Percentiles rank a stretch among this genome's conserved stretches.
phyloP scores from a whole-genome alignment of 2,797 vertebrate genomes.

The Poliocrania exsul region DNA sequence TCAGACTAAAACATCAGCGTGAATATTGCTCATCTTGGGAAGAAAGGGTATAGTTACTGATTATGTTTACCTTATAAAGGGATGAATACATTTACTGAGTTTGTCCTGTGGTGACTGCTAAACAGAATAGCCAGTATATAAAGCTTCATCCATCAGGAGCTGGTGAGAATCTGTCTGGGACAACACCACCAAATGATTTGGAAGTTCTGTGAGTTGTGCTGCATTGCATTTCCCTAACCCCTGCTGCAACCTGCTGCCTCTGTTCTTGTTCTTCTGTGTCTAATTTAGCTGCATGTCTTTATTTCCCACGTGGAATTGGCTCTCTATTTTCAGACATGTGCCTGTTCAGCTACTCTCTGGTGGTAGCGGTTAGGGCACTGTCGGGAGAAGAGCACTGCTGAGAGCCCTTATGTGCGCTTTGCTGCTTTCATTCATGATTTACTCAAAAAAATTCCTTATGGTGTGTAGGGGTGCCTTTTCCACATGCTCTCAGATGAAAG shows the following conservation, averaged over 20 bases:
- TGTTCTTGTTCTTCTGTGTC: not conserved
- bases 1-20: not conserved
- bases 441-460: not conserved
- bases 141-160: not conserved
- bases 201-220: not conserved
- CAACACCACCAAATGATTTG: not conserved
- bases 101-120: not conserved
- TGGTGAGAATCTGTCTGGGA: not conserved
- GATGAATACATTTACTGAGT: not conserved
- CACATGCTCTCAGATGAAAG: not conserved
- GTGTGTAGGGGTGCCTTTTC: not conserved
- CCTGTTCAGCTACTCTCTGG: not conserved
- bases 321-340: not conserved
- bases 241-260: not conserved
- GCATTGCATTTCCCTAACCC: not conserved
- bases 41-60: not conserved
- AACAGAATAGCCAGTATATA: not conserved
- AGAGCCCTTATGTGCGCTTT: fast-evolving
- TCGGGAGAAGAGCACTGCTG: not conserved
- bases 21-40: not conserved
- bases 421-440: not conserved
- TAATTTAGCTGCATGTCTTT: not conserved
- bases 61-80: not conserved
- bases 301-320: not conserved
- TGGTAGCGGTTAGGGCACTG: not conserved